phyloP scores from a whole-genome alignment of 2,888 invertebrate species.

The Gerosis bhagava region DNA sequence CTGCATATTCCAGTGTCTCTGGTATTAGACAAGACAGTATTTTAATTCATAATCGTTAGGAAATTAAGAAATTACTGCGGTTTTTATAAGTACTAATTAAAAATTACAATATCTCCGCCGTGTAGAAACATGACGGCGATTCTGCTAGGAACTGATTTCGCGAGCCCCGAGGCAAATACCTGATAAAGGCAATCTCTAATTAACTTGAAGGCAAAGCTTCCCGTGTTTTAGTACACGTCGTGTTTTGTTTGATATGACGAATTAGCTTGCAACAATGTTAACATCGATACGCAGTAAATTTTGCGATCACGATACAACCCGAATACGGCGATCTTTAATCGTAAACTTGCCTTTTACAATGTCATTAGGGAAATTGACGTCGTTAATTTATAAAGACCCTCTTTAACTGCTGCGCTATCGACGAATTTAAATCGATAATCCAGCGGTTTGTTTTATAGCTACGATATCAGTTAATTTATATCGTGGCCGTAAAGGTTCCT shows the following conservation, averaged over 20 bases:
- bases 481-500: slow-evolving; percentile 55
- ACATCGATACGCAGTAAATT: slow-evolving; percentile 4
- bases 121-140: slow-evolving; percentile 45
- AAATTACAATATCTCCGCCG: too few relatives aligned
- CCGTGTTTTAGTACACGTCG: slow-evolving; percentile 41
- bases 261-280: slow-evolving; percentile 17
- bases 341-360: slow-evolving; percentile 78
- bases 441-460: slow-evolving; percentile 75
- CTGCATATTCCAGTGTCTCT: too few relatives aligned
- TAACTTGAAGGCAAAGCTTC: slow-evolving; percentile 62
- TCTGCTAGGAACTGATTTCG: slow-evolving; percentile 35
- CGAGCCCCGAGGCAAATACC: slow-evolving; percentile 52
- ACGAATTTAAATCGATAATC: slow-evolving; percentile 76
- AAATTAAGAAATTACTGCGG: too few relatives aligned
- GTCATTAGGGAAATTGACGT: slow-evolving; percentile 79
- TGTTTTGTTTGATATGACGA: slow-evolving; percentile 31
- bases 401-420: slow-evolving; percentile 71
- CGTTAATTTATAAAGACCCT: slow-evolving; percentile 75
- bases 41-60: too few relatives aligned
- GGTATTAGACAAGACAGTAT: too few relatives aligned
- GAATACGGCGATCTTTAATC: slow-evolving; percentile 46
- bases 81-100: too few relatives aligned
- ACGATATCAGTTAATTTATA: slow-evolving; percentile 66
- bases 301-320: slow-evolving; percentile 8
- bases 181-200: slow-evolving; percentile 66